phyloP scores from a whole-genome alignment of 2,888 invertebrate species.

The Tinea semifulvella region DNA sequence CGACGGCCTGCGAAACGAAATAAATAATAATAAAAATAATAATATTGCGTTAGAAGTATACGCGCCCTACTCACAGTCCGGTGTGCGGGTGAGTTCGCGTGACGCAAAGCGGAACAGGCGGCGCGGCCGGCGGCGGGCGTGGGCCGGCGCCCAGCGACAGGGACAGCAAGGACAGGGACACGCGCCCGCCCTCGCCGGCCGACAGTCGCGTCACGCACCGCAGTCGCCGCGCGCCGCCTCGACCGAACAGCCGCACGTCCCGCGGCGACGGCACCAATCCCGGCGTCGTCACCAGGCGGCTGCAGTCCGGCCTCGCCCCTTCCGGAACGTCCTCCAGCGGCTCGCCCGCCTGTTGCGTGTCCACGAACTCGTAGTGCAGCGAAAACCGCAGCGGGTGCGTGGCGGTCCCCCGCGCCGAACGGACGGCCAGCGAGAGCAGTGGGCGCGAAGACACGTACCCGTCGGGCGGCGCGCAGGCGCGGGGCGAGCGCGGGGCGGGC shows the following conservation, averaged over 20 bases:
- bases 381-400: conserved; percentile 79
- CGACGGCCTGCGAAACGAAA: background rate
- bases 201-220: conserved; percentile 82
- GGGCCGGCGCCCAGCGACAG: conserved; percentile 75
- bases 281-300: conserved; percentile 42
- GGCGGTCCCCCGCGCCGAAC: conserved; percentile 75
- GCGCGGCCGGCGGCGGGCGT: conserved; percentile 71
- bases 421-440: conserved; percentile 46
- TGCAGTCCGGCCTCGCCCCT: conserved; percentile 37
- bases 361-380: conserved; percentile 84
- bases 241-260: conserved; percentile 84
- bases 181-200: conserved; percentile 71
- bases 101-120: conserved; percentile 65
- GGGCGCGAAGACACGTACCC: conserved; percentile 72
- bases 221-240: conserved; percentile 80
- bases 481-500: conserved; percentile 76
- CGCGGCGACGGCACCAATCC: conserved; percentile 76
- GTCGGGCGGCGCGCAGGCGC: conserved; percentile 82
- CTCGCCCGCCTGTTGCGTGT: conserved; percentile 79
- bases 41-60: too few relatives aligned
- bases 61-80: conserved; percentile 44
- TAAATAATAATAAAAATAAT: too few relatives aligned
- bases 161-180: conserved; percentile 73
- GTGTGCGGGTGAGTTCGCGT: conserved; percentile 79
- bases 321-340: conserved; percentile 59